phyloP scores from a whole-genome alignment of 2,113 vertebrate species.

The Microtus pennsylvanicus region DNA sequence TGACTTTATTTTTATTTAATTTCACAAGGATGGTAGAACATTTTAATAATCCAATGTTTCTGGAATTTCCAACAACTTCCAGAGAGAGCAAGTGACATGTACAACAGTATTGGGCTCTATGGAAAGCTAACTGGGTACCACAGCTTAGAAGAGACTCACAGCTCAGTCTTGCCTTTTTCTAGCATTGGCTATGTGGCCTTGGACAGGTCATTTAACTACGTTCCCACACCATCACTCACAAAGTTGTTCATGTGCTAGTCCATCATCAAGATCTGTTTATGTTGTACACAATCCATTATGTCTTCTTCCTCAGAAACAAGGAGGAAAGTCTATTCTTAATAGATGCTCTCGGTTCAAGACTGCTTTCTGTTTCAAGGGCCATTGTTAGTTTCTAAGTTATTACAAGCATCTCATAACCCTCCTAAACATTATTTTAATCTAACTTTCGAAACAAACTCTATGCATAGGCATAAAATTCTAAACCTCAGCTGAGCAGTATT shows the following conservation, averaged over 20 bases:
- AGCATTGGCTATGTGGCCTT: background rate
- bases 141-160: background rate
- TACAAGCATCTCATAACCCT: background rate
- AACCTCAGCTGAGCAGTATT: conserved; percentile 6
- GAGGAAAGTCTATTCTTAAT: background rate
- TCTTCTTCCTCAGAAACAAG: conserved; percentile 36
- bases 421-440: background rate
- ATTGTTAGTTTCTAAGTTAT: background rate
- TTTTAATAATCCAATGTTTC: background rate
- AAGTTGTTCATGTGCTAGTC: background rate
- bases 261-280: background rate
- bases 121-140: background rate
- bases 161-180: background rate
- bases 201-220: background rate
- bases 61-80: background rate
- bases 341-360: background rate
- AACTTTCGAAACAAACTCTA: conserved; percentile 16
- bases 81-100: background rate
- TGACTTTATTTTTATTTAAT: background rate
- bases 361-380: background rate
- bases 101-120: background rate
- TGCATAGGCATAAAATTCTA: background rate
- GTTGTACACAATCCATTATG: background rate
- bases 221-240: background rate
- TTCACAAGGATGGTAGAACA: background rate